These are phyloP conservation scores for Pampusana beccarii DNA, from an alignment of 2,113 vertebrate species.

Conservation along the genomic window DNA sequence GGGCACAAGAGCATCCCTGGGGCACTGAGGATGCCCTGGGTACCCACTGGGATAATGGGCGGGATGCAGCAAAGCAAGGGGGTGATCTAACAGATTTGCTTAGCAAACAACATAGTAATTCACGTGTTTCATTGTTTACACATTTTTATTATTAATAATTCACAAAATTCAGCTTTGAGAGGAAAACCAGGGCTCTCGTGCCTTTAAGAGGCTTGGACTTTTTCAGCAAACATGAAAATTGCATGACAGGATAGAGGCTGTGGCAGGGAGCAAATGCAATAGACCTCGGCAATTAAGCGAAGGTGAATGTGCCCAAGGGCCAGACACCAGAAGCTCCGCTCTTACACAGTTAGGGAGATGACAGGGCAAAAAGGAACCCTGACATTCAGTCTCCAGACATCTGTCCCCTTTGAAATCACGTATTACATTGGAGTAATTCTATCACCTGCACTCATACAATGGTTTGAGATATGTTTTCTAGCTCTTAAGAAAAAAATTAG, in stretches of 20 bases:
- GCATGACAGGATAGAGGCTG: neutral
- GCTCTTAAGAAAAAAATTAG: neutral
- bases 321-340: neutral
- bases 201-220: neutral
- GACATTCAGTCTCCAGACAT: neutral
- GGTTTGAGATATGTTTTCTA: neutral
- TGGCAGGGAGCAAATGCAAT: neutral
- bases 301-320: neutral
- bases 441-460: neutral
- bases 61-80: neutral
- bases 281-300: neutral
- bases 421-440: neutral
- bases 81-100: neutral
- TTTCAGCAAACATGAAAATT: neutral
- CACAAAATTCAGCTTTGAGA: neutral
- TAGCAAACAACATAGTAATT: rapidly evolving
- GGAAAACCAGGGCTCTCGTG: neutral
- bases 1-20: too few species aligned
- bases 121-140: neutral
- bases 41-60: neutral
- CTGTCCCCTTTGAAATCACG: neutral
- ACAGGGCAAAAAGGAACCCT: constrained; percentile 24
- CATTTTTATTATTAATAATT: neutral
- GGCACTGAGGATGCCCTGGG: too few species aligned
- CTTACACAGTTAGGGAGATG: neutral